Base-by-base conservation (phyloP, 1,140 invertebrate species). In the Diplogasteroides magnus region DNA sequence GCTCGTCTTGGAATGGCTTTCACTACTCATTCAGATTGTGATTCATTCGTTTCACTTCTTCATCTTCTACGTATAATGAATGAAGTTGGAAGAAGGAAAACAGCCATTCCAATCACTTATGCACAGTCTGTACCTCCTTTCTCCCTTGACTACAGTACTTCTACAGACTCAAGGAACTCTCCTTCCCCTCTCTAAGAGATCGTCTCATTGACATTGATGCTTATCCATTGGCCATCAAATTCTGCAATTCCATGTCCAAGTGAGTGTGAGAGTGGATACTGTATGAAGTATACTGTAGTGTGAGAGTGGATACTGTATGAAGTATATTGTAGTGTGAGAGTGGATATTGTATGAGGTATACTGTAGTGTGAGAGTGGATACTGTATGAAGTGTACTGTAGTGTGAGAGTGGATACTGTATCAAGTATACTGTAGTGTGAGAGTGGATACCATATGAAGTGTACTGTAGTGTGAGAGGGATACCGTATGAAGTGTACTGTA, bases 1-100 rank as follows among this genome's bases (percentile, higher is more conserved):
- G 93, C 94, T 0, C 90, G 93, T 77, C 96, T 94, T 86, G 94
- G 94, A 1, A 97, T 97, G 86, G 90, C 91, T 73, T 97, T 96
- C 81, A 86, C 93, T 27, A 86, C 87, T 14, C 88, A 89, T 69
- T 88, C 89, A 60, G 87, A 90, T 82, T 89, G 93, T 0, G 89
- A 93, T 55, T 85, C 89, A 67, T 96, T 94, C 83, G 91, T 96
- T 15, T 87, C 88, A 76, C 95, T 94, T 85, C 93, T 93, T 80
- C 87, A 92, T 77, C 90, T 89, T 82, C 83, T 98, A 66, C 85
- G 93, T 66, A 91, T 97, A 29, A 83, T 98, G 26, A 97, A 97
- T 85, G 90, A 92, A n/a, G 87, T 97, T 2, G 84, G 93, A 67
- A 88, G 92, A 83, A 87, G 89, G 25, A 88, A 89, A 78, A 90